phyloP scores from a whole-genome alignment of 37 sponge, comb jelly and placozoan species.

The Dysidea cf. avara region DNA sequence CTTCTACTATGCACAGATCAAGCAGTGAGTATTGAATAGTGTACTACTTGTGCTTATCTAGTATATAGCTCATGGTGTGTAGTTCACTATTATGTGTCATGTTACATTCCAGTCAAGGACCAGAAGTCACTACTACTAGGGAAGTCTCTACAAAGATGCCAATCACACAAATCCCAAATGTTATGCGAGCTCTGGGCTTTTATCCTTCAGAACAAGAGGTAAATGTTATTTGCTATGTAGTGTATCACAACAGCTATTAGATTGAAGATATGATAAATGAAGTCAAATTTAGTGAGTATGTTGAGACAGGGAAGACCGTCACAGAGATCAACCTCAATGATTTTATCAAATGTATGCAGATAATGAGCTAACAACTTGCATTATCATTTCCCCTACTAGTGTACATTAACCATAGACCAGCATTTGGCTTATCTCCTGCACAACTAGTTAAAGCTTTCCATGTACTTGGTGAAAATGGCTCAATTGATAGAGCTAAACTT shows the following conservation, averaged over 20 bases:
- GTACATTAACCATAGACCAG: conserved; percentile 95
- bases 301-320: conserved; percentile 76
- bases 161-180: conserved; percentile 82
- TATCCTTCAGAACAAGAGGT: conserved; percentile 97
- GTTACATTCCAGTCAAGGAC: conserved; percentile 68
- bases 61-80: not conserved
- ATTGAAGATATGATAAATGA: conserved; percentile 94
- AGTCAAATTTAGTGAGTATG: conserved; percentile 93
- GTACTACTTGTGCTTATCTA: not conserved
- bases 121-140: conserved; percentile 51
- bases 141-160: conserved; percentile 68
- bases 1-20: conserved; percentile 98
- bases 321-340: conserved; percentile 73
- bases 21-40: conserved; percentile 27
- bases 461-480: conserved; percentile 55
- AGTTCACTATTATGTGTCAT: not conserved
- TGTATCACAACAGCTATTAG: conserved; percentile 29
- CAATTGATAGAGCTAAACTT: conserved; percentile 51
- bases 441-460: conserved; percentile 73
- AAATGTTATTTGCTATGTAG: not conserved
- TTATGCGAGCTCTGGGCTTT: conserved; percentile 96
- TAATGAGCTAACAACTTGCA: not conserved
- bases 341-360: conserved; percentile 73
- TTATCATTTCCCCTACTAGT: conserved; percentile 56
- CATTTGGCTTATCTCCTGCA: conserved; percentile 81